Evolutionary conservation across 2,113 vertebrate genomes (phyloP), one percentile per base, ranked within the genome.

Genomic region (Amia ocellicauda): DNA sequence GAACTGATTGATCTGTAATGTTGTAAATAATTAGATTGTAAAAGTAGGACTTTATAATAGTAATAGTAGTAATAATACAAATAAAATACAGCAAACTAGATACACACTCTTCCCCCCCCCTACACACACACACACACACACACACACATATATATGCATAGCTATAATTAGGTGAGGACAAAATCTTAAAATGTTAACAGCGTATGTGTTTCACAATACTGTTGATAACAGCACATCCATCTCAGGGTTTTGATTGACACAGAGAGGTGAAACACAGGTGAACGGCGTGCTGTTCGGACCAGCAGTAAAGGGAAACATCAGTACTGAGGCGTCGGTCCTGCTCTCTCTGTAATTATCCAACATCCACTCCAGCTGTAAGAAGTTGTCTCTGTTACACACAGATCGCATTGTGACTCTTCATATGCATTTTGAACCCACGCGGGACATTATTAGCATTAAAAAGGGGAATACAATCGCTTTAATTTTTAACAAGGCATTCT

Each of bases 131-230:
- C 31, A 36, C 5, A 36, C 31, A 36, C 5, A 36, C 5, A 36
- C 5, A 36, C 31, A 36, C 5, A 36, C 31, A 36, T 11, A 36
- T 5, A 36, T 11, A 36, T 11, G 5, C 31, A 36, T 5, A 36
- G 31, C 31, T 36, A 36, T 36, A 36, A 7, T 7, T 7, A 36
- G 31, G 31, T 36, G 5, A 36, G 11, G 11, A 36, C 5, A 36
- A 36, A 36, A 36, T 36, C 5, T 11, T 7, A 36, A 36, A 36
- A 36, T 36, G n/a, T 36, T 7, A 11, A 36, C 31, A 36, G 5
- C 11, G 87, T 85, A 89, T 90, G 47, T 89, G 89, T 85, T 88
- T 90, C 87, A 91, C 89, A 91, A 87, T 84, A 83, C 86, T 7
- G 11, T 5, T 7, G 11, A 36, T 11, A 36, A 36, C 31, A 7